Evolutionary conservation across 2,888 invertebrate genomes (phyloP).

Genomic region (Tipula lateralis): DNA sequence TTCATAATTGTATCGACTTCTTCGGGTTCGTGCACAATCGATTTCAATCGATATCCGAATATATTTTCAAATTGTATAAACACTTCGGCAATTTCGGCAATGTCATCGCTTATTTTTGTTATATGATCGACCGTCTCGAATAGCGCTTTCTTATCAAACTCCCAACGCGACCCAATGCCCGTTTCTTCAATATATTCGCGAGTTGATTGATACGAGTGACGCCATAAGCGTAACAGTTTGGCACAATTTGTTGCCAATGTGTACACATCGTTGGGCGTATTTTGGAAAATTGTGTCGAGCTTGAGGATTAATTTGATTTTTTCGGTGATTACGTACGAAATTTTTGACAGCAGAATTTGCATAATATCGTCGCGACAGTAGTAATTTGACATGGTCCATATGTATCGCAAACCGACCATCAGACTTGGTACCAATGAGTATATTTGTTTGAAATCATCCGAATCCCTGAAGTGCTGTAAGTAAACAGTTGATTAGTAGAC

Average conservation of each 20-base stretch:
- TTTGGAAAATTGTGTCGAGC: conserved; percentile 73
- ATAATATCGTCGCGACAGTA: conserved; percentile 81
- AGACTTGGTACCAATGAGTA: conserved; percentile 69
- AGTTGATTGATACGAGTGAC: conserved; percentile 67
- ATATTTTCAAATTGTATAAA: conserved; percentile 84
- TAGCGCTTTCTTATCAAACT: conserved; percentile 76
- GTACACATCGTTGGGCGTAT: conserved; percentile 42
- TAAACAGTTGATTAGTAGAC: no score
- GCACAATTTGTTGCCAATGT: conserved; percentile 46
- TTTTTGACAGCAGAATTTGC: conserved; percentile 74
- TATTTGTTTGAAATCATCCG: conserved; percentile 66
- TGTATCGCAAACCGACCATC: conserved; percentile 79
- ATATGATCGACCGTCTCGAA: conserved; percentile 85
- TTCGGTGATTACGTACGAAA: conserved; percentile 76
- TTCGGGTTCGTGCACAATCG: conserved; percentile 80
- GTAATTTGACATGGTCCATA: conserved; percentile 86
- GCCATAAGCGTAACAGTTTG: conserved; percentile 46
- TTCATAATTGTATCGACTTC: conserved; percentile 81
- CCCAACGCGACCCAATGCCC: conserved; percentile 84
- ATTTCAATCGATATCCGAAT: conserved; percentile 79
- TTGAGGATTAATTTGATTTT: conserved; percentile 68
- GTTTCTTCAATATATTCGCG: conserved; percentile 80
- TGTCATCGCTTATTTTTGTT: conserved; percentile 69
- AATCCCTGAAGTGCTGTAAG: conserved; percentile 63
- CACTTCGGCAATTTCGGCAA: conserved; percentile 73